Conservation (phyloP, 2,113 vertebrate species). For the Eleginops maclovinus region DNA sequence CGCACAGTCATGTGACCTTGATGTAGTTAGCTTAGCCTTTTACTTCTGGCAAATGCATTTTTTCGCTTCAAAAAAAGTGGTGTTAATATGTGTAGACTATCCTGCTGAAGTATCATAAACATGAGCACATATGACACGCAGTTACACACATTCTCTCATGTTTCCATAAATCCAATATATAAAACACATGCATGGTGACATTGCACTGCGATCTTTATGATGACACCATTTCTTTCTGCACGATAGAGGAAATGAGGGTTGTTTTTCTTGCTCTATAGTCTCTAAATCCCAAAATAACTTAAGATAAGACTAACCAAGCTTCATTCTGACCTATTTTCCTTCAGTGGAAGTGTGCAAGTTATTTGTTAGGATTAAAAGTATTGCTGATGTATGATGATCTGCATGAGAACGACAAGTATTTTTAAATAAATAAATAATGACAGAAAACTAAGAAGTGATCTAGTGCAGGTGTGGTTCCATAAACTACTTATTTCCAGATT, state of each 20-base stretch:
- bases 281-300: background rate
- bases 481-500: background rate
- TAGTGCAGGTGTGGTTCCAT: background rate
- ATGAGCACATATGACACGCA: background rate
- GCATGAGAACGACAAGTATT: background rate
- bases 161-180: background rate
- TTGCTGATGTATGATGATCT: background rate
- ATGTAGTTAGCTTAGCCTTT: no score
- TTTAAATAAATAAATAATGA: background rate
- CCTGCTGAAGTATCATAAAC: no score
- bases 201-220: background rate
- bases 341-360: background rate
- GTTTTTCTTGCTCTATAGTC: no score
- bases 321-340: background rate
- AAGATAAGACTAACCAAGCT: background rate
- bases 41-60: no score
- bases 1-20: no score
- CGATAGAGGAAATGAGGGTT: no score
- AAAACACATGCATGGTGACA: conserved; percentile 16
- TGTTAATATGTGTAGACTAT: no score
- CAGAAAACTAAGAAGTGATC: background rate
- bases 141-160: background rate
- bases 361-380: background rate
- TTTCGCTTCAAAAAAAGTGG: no score
- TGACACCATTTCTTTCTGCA: background rate